Evolutionary conservation across 2,797 vertebrate species (phyloP), one percentile per base, ranked within the genome.

Genomic region (Megalops cyprinoides): DNA sequence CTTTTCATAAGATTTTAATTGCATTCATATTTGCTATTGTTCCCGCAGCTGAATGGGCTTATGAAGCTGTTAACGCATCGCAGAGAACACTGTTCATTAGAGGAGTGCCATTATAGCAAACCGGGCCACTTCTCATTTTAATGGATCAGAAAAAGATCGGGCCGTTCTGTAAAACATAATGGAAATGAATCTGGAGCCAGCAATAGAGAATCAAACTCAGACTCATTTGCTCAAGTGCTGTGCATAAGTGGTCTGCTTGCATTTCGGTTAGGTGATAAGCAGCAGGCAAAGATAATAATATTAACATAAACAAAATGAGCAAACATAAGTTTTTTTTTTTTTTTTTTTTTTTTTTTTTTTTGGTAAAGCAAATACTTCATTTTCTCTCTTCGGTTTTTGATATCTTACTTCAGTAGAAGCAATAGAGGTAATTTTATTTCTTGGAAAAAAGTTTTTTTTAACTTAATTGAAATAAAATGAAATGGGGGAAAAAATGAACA

Each of bases 241-340:
- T 74, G n/a, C 42, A 48, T 74, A 48, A 73, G 20, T 73, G 58
- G 9, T 62, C 28, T 31, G 58, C 31, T 31, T 62, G 58, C 58
- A 62, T 62, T 31, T 28, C 58, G 28, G 58, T 25, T 62, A 10
- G 28, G 28, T 62, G 58, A 62, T 62, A 62, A 62, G 58, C 4
- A 25, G 25, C 28, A 62, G 28, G 1, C 58, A 62, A 62, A 62
- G 25, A 28, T 62, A 62, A 62, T 25, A 62, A 62, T 10, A 62
- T 62, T 62, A 62, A 62, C 20, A n/a, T 58, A 58, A 58, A 58
- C 25, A 62, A 62, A 62, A 62, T 62, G 28, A 28, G 31, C 58
- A 34, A 7, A 62, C 14, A 28, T 62, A 34, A 62, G n/a, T n/a
- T n/a, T n/a, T n/a, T n/a, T n/a, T n/a, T n/a, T n/a, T n/a, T n/a